Percentiles rank a stretch among this genome's conserved stretches.
Conservation (phyloP, 2,797 vertebrate species). For the Tangara arthus region DNA sequence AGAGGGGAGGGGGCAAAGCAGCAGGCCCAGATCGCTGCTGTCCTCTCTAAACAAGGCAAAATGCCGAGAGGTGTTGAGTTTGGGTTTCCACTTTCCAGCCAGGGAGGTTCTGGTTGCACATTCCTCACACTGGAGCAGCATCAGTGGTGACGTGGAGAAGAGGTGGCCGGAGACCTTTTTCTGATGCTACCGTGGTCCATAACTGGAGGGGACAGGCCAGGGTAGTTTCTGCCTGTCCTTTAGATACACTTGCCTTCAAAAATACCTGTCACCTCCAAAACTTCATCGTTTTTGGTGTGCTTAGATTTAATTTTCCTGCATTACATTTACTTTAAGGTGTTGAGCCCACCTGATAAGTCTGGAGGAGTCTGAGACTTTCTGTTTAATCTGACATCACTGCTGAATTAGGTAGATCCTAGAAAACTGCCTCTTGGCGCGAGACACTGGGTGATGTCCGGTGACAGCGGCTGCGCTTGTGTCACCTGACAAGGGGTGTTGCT, state of each 20-base stretch:
- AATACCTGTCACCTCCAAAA: neutral
- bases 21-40: neutral
- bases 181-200: accelerated
- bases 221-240: neutral
- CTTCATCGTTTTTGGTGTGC: neutral
- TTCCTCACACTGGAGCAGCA: neutral
- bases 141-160: neutral
- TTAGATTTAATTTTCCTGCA: neutral
- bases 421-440: neutral
- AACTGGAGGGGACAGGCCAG: neutral
- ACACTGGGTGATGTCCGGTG: neutral
- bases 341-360: neutral
- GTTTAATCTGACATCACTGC: neutral
- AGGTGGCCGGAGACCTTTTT: neutral
- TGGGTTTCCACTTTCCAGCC: neutral
- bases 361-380: neutral
- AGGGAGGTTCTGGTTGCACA: neutral
- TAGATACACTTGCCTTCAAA: neutral
- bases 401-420: neutral
- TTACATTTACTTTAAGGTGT: neutral
- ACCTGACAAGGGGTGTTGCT: neutral
- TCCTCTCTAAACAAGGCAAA: neutral
- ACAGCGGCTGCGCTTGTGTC: accelerated
- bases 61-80: neutral
- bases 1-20: neutral